These are phyloP conservation scores for Mythimna albipuncta DNA, from an alignment of 2,888 invertebrate genomes.

Conservation along the genomic window DNA sequence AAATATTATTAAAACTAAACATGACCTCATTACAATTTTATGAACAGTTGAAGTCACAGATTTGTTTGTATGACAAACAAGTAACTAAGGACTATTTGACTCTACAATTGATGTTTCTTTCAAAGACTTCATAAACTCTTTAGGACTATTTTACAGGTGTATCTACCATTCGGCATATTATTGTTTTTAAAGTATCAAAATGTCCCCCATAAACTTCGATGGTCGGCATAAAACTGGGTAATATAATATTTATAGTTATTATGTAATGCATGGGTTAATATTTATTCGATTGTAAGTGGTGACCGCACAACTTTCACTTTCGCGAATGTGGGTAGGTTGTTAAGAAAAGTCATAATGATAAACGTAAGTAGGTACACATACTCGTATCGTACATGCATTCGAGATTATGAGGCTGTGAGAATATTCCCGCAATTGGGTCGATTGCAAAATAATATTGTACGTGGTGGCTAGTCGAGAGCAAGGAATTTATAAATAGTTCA, in stretches of 20 bases:
- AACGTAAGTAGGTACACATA: conserved; percentile 64
- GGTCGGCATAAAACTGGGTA: conserved; percentile 68
- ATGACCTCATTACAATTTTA: conserved; percentile 23
- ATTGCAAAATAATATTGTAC: conserved; percentile 45
- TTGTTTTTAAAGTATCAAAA: conserved; percentile 40
- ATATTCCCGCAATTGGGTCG: conserved; percentile 30
- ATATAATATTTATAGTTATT: conserved; percentile 80
- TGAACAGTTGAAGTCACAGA: conserved; percentile 7
- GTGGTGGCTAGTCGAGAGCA: conserved; percentile 17
- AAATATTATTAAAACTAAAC: conserved; percentile 18
- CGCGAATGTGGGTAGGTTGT: conserved; percentile 72
- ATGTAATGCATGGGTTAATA: conserved; percentile 83
- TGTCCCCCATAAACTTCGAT: conserved; percentile 51
- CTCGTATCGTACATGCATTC: conserved; percentile 8
- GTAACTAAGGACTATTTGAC: not conserved
- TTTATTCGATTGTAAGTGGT: conserved; percentile 86
- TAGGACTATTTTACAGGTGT: conserved; percentile 1
- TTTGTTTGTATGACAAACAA: not conserved
- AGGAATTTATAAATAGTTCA: conserved; percentile 33
- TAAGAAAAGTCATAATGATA: conserved; percentile 80
- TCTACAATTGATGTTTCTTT: conserved; percentile 18
- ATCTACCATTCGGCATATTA: conserved; percentile 4
- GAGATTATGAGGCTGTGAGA: conserved; percentile 28
- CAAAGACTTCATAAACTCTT: conserved; percentile 1
- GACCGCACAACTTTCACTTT: conserved; percentile 86